These are phyloP conservation scores for Catonia carolina DNA, from an alignment of 2,888 invertebrate genomes.

Conservation along the genomic window DNA sequence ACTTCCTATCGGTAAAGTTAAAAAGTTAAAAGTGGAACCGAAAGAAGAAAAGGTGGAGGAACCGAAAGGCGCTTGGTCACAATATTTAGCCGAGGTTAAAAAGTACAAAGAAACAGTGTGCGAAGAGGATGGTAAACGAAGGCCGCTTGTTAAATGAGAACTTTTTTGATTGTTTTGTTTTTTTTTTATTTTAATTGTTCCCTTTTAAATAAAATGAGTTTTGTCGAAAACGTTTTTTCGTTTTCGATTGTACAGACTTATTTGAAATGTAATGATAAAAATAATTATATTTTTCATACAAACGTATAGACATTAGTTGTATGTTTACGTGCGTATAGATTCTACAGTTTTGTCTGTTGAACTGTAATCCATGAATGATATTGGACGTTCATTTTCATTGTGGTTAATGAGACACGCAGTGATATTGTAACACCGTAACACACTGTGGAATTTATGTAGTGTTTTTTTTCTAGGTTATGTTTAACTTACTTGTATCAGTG, in stretches of 20 bases:
- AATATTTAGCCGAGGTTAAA: slow-evolving; percentile 89
- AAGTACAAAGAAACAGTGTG: slow-evolving; percentile 88
- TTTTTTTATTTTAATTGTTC: slow-evolving; percentile 28
- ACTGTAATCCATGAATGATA: no score
- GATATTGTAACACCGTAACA: no score
- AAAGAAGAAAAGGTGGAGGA: slow-evolving; percentile 43
- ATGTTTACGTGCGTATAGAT: no score
- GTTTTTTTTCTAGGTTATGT: no score
- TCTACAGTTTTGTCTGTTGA: no score
- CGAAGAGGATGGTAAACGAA: slow-evolving; percentile 80
- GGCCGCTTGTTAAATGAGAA: slow-evolving; percentile 80
- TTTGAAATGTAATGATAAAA: not conserved
- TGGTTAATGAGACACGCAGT: no score
- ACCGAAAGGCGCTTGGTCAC: slow-evolving; percentile 80
- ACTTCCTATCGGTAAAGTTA: slow-evolving; percentile 82
- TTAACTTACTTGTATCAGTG: no score
- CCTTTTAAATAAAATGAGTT: not conserved
- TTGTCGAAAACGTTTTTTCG: not conserved
- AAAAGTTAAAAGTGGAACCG: slow-evolving; percentile 66
- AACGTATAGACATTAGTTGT: no score
- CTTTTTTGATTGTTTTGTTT: slow-evolving; percentile 38
- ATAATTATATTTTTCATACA: not conserved
- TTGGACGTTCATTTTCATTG: no score
- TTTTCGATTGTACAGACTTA: not conserved
- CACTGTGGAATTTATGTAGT: no score